A percentile compares a stretch with the other conserved stretches of the same genome.
phyloP scores from a whole-genome alignment of 2,888 invertebrate species.

The Tetragonisca angustula region DNA sequence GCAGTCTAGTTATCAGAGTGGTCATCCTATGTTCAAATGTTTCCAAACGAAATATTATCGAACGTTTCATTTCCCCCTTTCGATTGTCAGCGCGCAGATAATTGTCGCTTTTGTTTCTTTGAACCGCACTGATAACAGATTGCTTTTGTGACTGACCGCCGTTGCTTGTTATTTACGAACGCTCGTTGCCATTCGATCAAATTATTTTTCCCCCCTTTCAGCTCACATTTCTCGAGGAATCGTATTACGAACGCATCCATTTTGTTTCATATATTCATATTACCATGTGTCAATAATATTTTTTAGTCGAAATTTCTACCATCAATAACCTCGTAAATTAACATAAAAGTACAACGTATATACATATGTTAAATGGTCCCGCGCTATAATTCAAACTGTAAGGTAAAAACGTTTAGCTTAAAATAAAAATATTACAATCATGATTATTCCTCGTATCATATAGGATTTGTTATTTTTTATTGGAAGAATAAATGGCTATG shows the following conservation, averaged over 20 bases:
- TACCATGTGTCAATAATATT: constrained; percentile 5
- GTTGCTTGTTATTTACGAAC: constrained; percentile 50
- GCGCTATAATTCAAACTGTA: neutral
- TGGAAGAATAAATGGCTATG: too few relatives aligned
- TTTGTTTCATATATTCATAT: constrained; percentile 10
- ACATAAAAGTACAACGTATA: neutral
- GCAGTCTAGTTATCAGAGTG: too few relatives aligned
- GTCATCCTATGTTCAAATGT: neutral
- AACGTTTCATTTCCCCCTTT: constrained; percentile 25
- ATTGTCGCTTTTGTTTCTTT: constrained; percentile 29
- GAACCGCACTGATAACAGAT: constrained; percentile 31
- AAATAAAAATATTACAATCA: too few relatives aligned
- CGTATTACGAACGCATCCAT: constrained; percentile 10
- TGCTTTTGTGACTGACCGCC: constrained; percentile 30
- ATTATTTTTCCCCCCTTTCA: constrained; percentile 29
- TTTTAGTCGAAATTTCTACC: neutral
- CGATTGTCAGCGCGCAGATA: neutral
- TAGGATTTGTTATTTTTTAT: too few relatives aligned
- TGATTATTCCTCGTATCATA: too few relatives aligned
- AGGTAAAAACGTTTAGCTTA: neutral
- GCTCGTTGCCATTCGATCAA: constrained; percentile 14
- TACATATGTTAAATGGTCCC: neutral
- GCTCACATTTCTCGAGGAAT: neutral
- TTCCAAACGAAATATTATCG: constrained; percentile 15
- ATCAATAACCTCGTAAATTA: too few relatives aligned